These are phyloP conservation scores for Tholera decimalis DNA, from an alignment of 2,888 invertebrate genomes.

Conservation along the genomic window DNA sequence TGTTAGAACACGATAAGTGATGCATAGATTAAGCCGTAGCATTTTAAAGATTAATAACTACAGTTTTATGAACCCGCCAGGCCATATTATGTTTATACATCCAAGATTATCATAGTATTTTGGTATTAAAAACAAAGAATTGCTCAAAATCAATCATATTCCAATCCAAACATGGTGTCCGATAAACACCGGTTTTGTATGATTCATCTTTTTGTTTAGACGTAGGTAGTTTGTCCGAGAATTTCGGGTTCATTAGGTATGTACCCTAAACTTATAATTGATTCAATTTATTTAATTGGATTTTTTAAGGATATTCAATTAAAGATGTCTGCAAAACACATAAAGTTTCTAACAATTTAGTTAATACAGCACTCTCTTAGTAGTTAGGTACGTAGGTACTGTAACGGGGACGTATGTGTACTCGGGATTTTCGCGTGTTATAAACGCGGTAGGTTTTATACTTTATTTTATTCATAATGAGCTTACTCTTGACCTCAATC, in stretches of 20 bases:
- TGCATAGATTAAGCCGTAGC: constrained; percentile 15
- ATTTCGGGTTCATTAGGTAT: constrained; percentile 9
- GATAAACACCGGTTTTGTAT: constrained; percentile 33
- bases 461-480: no score
- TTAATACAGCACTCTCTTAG: no score
- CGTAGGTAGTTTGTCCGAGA: constrained; percentile 1
- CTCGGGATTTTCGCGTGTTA: no score
- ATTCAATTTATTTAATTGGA: neutral
- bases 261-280: constrained; percentile 1
- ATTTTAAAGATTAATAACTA: constrained; percentile 32
- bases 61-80: neutral
- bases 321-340: no score
- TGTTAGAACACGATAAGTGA: constrained; percentile 38
- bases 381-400: no score
- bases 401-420: no score
- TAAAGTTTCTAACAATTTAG: no score
- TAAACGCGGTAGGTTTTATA: no score
- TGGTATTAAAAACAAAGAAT: constrained; percentile 15
- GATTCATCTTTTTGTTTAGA: constrained; percentile 46
- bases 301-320: neutral
- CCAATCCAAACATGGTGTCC: constrained; percentile 45
- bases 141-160: constrained; percentile 28
- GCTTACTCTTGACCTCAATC: no score
- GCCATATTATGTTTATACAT: constrained; percentile 21
- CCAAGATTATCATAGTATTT: constrained; percentile 30